A percentile compares a stretch with the other conserved stretches of the same genome.
Evolutionary conservation across 1,140 invertebrate genomes (phyloP).

Genomic region (Colletes gigas): DNA sequence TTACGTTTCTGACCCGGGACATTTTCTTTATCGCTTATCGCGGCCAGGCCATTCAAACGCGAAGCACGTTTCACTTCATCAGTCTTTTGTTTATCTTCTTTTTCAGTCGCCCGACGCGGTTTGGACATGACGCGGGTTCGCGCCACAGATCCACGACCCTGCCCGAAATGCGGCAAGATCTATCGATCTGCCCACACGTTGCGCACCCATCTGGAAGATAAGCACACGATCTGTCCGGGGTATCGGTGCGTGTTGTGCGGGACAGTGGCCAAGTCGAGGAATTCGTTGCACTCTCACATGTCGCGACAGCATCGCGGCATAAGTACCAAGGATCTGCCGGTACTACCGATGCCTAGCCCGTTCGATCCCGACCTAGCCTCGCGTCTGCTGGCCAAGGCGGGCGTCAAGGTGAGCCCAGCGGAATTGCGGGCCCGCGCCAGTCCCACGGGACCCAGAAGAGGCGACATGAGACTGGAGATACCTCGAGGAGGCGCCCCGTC

Average conservation of each 20-base stretch:
- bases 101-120: conserved; percentile 86
- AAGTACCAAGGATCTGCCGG: conserved; percentile 94
- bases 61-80: conserved; percentile 13
- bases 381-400: conserved; percentile 91
- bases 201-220: conserved; percentile 94
- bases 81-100: conserved; percentile 57
- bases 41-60: background rate
- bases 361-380: conserved; percentile 93
- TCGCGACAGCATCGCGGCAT: conserved; percentile 94
- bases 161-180: conserved; percentile 96
- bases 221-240: conserved; percentile 94
- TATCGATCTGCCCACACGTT: conserved; percentile 94
- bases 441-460: conserved; percentile 89
- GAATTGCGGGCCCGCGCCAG: conserved; percentile 90
- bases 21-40: background rate
- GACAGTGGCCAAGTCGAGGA: conserved; percentile 94
- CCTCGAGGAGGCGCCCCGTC: conserved; percentile 83
- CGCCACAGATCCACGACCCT: conserved; percentile 94
- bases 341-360: conserved; percentile 93
- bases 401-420: conserved; percentile 92
- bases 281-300: conserved; percentile 96
- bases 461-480: conserved; percentile 88
- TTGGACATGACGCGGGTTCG: conserved; percentile 92
- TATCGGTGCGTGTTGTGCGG: conserved; percentile 95
- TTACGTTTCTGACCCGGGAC: background rate